Conservation (phyloP, 2,113 vertebrate species). For the Brienomyrus brachyistius region DNA sequence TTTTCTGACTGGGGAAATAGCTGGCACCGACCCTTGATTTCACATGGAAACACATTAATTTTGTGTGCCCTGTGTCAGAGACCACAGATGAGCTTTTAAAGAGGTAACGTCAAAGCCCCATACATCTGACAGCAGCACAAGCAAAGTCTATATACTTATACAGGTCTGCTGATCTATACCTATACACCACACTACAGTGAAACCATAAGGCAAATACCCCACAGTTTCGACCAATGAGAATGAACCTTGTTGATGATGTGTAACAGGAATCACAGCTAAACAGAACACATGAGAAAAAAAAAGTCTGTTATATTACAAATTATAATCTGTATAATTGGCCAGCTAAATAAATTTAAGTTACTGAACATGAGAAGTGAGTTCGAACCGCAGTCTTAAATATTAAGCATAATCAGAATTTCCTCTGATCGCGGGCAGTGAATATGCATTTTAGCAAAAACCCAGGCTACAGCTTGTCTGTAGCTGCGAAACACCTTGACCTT, state of each 20-base stretch:
- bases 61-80: neutral
- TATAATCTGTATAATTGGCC: neutral
- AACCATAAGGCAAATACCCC: neutral
- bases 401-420: neutral
- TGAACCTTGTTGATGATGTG: neutral
- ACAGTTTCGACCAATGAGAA: neutral
- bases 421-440: neutral
- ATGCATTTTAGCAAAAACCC: neutral
- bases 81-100: neutral
- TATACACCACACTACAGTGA: neutral
- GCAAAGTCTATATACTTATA: neutral
- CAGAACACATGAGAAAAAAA: neutral
- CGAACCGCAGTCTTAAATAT: neutral
- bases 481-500: neutral
- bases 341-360: neutral
- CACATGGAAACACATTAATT: neutral
- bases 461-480: neutral
- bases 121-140: neutral
- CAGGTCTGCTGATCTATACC: neutral
- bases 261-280: neutral
- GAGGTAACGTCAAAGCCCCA: neutral
- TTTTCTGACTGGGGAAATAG: neutral
- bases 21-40: neutral
- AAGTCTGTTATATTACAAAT: neutral
- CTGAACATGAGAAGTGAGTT: neutral